Evolutionary conservation across 2,113 vertebrate species (phyloP), one percentile per base, ranked within the genome.

Genomic region (Conger conger): DNA sequence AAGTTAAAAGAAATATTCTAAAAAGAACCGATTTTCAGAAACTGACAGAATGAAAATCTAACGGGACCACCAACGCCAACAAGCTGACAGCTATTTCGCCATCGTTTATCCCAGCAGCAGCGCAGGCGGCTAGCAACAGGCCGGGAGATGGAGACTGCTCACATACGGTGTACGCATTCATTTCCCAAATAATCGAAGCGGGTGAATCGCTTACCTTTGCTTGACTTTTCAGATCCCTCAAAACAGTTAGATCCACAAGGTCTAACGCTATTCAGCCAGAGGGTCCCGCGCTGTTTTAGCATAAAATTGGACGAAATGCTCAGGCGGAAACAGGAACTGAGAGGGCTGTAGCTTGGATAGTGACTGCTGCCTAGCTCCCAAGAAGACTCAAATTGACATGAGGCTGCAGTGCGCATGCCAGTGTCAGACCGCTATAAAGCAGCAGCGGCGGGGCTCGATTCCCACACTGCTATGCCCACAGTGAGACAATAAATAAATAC

Each of bases 271-370:
- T 83, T 84, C 84, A 68, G 76, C 53, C n/a, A 63, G 54, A 83
- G 36, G 60, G 77, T 35, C 63, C 76, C 80, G 16, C 37, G 83
- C 87, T 87, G 84, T 86, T 86, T 73, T 15, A 80, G 30, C 53
- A 54, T 77, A 50, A 53, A 80, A 60, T 63, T 53, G 53, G 82
- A 42, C 76, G 18, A 60, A 38, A 86, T 79, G 30, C 76, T 82
- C 80, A 79, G 86, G 90, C 89, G 89, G 90, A 91, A 90, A 90
- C 89, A 88, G 88, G 87, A 88, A 90, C 87, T 88, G 87, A 57
- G 76, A 81, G 86, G 80, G 84, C 84, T 84, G 83, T 84, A 87
- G 87, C 82, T 86, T 91, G 86, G 82, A 85, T 50, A 84, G 83
- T 77, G 76, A 81, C 38, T 85, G 78, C 86, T 86, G 88, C 88